Evolutionary conservation across 2,888 invertebrate species (phyloP).

Genomic region (Eugnorisma glareosa): DNA sequence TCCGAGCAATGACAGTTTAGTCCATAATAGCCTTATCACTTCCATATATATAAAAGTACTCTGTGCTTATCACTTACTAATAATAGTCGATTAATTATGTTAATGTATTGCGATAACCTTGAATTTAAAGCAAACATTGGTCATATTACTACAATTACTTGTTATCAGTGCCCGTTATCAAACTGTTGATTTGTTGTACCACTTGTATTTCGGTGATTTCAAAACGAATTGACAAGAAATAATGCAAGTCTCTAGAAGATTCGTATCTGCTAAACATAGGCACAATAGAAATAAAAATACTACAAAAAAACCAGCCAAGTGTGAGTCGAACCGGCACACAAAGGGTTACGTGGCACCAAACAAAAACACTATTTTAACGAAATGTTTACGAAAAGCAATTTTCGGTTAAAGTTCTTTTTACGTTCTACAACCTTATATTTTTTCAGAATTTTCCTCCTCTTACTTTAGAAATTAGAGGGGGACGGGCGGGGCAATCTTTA

Average conservation of each 20-base stretch:
- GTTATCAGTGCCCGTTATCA: slow-evolving; percentile 24
- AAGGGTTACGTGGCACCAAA: too few species aligned
- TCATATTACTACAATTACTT: slow-evolving; percentile 3
- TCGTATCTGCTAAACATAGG: not conserved
- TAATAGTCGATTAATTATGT: not conserved
- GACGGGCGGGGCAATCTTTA: too few species aligned
- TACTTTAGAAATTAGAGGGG: too few species aligned
- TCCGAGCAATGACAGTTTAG: not conserved
- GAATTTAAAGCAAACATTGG: slow-evolving; percentile 17
- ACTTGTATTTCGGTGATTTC: not conserved
- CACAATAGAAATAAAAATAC: too few species aligned
- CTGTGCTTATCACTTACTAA: slow-evolving; percentile 2
- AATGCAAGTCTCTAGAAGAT: not conserved
- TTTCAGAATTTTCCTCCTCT: too few species aligned
- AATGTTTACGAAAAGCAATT: too few species aligned
- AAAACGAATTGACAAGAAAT: not conserved
- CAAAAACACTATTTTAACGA: too few species aligned
- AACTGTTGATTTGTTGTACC: slow-evolving; percentile 1
- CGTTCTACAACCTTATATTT: too few species aligned
- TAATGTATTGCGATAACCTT: slow-evolving; percentile 22
- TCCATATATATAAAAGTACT: too few species aligned
- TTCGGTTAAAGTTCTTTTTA: too few species aligned
- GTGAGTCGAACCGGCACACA: too few species aligned
- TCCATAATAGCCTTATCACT: slow-evolving; percentile 2
- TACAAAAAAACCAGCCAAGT: too few species aligned